Evolutionary conservation across 2,797 vertebrate species (phyloP).

Genomic region (Okamejei kenojei): DNA sequence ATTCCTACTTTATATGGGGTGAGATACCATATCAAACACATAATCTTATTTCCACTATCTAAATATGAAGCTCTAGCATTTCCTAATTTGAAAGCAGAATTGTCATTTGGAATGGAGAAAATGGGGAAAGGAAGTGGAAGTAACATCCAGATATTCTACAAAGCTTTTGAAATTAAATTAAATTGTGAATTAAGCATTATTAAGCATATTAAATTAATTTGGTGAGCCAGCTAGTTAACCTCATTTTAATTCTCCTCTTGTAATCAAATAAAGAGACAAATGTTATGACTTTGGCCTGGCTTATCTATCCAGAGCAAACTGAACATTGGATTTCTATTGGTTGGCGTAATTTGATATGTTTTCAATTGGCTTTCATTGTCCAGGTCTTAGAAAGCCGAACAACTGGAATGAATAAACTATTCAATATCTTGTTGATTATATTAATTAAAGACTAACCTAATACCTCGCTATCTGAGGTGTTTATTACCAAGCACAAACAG

Average conservation of each 20-base stretch:
- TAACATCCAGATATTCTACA: neutral
- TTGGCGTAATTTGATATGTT: neutral
- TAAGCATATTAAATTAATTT: neutral
- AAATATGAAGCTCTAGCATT: too few species aligned
- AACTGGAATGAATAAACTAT: neutral
- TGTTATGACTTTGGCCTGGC: neutral
- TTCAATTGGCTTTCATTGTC: neutral
- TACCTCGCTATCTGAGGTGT: neutral
- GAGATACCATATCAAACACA: neutral
- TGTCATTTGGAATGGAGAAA: too few species aligned
- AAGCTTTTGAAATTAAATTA: neutral
- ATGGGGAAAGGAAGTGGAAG: neutral
- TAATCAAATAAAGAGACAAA: neutral
- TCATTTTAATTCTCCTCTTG: neutral
- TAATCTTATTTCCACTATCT: neutral
- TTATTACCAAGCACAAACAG: neutral
- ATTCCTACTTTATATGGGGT: neutral
- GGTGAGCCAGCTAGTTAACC: neutral
- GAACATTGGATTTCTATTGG: neutral
- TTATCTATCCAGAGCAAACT: neutral
- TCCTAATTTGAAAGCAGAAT: too few species aligned
- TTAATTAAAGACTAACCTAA: neutral
- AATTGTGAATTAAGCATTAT: too few species aligned
- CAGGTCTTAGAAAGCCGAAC: neutral
- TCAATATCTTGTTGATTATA: neutral